phyloP scores from a whole-genome alignment of 2,797 vertebrate species.

The Holocentrus rufus region DNA sequence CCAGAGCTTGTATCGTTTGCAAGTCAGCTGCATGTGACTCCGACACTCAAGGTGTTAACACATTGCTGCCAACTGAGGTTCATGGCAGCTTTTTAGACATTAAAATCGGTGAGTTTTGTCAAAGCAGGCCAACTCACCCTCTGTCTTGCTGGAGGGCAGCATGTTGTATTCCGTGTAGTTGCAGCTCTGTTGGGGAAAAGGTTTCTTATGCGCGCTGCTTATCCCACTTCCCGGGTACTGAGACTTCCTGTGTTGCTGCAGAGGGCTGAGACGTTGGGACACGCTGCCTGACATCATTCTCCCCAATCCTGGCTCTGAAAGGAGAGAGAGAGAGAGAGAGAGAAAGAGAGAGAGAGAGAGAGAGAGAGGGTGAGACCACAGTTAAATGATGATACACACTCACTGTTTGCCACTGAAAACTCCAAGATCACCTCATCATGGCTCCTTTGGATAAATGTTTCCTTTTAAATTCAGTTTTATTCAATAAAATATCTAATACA shows the following conservation, averaged over 20 bases:
- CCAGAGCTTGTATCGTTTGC: no score
- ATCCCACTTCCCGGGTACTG: conserved; percentile 66
- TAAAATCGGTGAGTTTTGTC: no score
- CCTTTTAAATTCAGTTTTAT: no score
- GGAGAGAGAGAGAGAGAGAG: background rate
- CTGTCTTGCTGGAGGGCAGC: conserved; percentile 80
- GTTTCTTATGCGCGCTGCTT: conserved; percentile 66
- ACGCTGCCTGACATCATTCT: conserved; percentile 50
- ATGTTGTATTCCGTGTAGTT: conserved; percentile 83
- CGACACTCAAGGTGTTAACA: no score
- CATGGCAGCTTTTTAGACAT: no score
- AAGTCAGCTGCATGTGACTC: no score
- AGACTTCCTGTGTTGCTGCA: conserved; percentile 78
- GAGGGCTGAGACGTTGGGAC: conserved; percentile 40
- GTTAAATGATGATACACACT: no score
- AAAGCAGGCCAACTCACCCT: conserved; percentile 79
- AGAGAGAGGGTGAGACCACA: background rate
- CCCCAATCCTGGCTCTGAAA: conserved; percentile 79
- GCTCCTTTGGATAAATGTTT: no score
- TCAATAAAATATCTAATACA: no score
- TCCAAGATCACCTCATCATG: no score
- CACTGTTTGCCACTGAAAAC: no score
- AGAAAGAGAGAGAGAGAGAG: background rate
- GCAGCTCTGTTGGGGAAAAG: conserved; percentile 78
- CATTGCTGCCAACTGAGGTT: no score